phyloP scores from a whole-genome alignment of 2,113 vertebrate genomes.

The Trogon melanurus region DNA sequence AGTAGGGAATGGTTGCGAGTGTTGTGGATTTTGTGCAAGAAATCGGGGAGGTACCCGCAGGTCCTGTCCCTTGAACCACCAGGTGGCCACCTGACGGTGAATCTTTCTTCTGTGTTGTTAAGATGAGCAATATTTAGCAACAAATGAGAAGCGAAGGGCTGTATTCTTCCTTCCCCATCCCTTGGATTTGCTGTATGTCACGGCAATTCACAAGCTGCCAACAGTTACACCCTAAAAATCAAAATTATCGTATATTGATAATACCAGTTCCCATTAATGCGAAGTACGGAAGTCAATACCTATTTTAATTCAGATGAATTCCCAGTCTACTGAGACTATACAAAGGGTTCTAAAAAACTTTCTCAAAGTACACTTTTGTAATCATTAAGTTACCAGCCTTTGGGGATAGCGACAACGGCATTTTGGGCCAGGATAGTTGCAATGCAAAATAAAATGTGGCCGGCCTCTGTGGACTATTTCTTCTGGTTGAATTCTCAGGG shows the following conservation, averaged over 20 bases:
- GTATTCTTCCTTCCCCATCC: background rate
- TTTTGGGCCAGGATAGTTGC: background rate
- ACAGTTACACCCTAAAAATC: background rate
- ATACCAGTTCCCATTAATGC: background rate
- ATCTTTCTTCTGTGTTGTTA: background rate
- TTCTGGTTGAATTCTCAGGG: background rate
- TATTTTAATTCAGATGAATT: background rate
- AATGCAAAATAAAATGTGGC: background rate
- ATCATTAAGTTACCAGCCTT: background rate
- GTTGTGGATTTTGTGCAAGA: background rate
- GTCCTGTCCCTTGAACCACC: background rate
- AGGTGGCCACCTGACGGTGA: background rate
- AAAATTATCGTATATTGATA: background rate
- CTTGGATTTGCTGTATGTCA: background rate
- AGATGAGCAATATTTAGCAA: background rate
- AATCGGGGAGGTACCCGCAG: background rate
- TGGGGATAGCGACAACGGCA: background rate
- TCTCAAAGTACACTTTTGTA: background rate
- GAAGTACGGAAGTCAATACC: background rate
- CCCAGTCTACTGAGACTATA: background rate
- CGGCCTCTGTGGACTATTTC: background rate
- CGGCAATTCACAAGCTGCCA: background rate
- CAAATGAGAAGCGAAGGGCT: background rate
- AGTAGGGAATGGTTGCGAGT: background rate
- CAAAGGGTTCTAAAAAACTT: background rate